Percentiles rank a stretch among this genome's conserved stretches.
phyloP scores from a whole-genome alignment of 2,888 invertebrate species.

The Macaria liturata region DNA sequence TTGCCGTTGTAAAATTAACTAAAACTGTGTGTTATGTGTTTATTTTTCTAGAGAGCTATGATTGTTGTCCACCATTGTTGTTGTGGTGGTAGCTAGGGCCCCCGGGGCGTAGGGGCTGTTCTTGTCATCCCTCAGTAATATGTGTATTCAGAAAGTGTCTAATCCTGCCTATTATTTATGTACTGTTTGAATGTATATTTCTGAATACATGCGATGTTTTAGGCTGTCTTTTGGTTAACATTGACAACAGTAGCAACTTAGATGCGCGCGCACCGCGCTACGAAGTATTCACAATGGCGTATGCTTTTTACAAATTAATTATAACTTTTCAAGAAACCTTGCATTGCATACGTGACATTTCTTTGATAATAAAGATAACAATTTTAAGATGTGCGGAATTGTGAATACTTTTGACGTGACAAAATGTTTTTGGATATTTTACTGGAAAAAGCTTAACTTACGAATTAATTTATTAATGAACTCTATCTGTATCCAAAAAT shows the following conservation, averaged over 20 bases:
- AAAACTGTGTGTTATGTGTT: constrained; percentile 81
- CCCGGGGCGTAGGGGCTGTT: constrained; percentile 59
- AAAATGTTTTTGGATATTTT: constrained; percentile 39
- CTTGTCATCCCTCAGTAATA: constrained; percentile 34
- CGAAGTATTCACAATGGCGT: constrained; percentile 48
- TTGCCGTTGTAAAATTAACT: constrained; percentile 73
- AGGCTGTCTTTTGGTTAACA: constrained; percentile 58
- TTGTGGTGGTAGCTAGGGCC: constrained; percentile 54
- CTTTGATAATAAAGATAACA: not conserved
- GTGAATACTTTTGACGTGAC: constrained; percentile 29
- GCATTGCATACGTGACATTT: not conserved
- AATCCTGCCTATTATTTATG: not conserved
- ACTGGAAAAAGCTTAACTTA: constrained; percentile 16
- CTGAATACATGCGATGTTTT: constrained; percentile 37
- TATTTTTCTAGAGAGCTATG: constrained; percentile 72
- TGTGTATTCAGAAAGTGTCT: constrained; percentile 54
- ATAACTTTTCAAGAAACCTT: not conserved
- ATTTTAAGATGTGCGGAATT: constrained; percentile 24
- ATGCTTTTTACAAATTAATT: constrained; percentile 31
- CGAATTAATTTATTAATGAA: constrained; percentile 6
- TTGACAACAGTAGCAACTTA: constrained; percentile 72
- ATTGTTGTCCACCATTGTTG: constrained; percentile 66
- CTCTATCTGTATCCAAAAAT: constrained; percentile 33
- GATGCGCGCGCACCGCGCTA: constrained; percentile 69
- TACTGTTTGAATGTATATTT: constrained; percentile 25